These are phyloP conservation scores for Esox lucius DNA, from an alignment of 2,797 vertebrate genomes.

Conservation along the genomic window DNA sequence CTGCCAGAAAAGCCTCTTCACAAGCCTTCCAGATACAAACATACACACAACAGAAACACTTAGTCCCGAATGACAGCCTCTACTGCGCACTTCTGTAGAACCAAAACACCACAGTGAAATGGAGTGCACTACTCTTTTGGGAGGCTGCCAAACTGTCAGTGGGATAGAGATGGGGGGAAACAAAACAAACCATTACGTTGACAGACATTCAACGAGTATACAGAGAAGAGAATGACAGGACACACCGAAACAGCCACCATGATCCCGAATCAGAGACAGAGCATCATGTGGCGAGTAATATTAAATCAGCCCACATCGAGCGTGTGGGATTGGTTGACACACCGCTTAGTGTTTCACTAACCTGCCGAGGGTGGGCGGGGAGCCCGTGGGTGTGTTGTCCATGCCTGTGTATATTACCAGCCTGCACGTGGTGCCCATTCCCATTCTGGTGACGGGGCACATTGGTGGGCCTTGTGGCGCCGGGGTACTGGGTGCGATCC, in stretches of 20 bases:
- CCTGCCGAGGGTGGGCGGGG: constrained; percentile 58
- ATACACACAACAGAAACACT: not conserved
- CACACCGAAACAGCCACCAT: not conserved
- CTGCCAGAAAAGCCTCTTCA: not conserved
- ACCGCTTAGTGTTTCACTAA: constrained; percentile 45
- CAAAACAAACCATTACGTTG: not conserved
- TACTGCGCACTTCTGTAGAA: not conserved
- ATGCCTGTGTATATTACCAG: constrained; percentile 29
- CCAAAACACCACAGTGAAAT: not conserved
- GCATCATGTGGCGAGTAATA: not conserved
- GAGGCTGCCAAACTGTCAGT: not conserved
- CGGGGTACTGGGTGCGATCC: constrained; percentile 43
- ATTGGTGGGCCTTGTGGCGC: constrained; percentile 16
- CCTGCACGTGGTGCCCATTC: constrained; percentile 40
- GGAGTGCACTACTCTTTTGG: not conserved
- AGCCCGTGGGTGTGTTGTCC: constrained; percentile 31
- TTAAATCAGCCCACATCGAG: not conserved
- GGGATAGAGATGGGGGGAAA: not conserved
- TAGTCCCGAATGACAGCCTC: not conserved
- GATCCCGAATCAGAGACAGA: not conserved
- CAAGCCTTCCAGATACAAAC: not conserved
- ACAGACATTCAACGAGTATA: not conserved
- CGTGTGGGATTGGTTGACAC: not conserved
- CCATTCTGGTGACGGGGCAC: constrained; percentile 50
- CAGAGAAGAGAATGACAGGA: not conserved